phyloP scores from a whole-genome alignment of 1,140 invertebrate genomes.

The Zaprionus kolodkinae region DNA sequence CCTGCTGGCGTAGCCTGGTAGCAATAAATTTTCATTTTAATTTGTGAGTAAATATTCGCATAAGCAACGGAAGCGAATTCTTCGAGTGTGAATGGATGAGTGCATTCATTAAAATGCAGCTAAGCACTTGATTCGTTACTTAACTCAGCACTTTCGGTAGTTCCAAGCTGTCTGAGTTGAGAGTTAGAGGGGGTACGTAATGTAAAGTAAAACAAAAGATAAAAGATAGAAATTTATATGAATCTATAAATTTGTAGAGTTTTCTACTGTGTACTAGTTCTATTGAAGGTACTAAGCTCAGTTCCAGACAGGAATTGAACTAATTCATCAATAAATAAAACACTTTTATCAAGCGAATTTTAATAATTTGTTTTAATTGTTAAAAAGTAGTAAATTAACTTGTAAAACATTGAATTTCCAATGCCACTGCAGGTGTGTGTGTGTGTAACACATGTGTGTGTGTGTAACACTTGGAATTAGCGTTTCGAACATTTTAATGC shows the following conservation, averaged over 20 bases:
- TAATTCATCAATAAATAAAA: not conserved
- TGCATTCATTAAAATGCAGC: slow-evolving; percentile 54
- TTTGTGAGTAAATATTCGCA: slow-evolving; percentile 72
- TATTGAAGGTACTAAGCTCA: not conserved
- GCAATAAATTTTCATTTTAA: slow-evolving; percentile 76
- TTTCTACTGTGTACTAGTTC: not conserved
- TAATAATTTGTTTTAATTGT: no score
- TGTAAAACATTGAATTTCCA: not conserved
- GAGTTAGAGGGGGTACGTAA: not conserved
- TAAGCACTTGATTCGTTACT: slow-evolving; percentile 8
- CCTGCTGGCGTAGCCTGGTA: slow-evolving; percentile 49
- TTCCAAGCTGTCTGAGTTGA: not conserved
- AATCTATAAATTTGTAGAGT: no score
- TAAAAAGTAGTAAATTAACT: not conserved
- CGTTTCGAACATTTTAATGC: slow-evolving; percentile 22
- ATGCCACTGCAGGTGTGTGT: not conserved
- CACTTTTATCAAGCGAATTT: no score
- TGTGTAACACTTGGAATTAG: slow-evolving; percentile 19
- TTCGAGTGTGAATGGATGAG: slow-evolving; percentile 50
- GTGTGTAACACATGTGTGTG: slow-evolving; percentile 8
- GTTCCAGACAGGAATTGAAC: not conserved
- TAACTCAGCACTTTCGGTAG: not conserved
- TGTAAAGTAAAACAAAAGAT: not conserved
- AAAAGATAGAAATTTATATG: not conserved
- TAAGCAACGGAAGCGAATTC: slow-evolving; percentile 61